Evolutionary conservation across 2,797 vertebrate genomes (phyloP), one percentile per base, ranked within the genome.

Genomic region (Acanthurus tractus): DNA sequence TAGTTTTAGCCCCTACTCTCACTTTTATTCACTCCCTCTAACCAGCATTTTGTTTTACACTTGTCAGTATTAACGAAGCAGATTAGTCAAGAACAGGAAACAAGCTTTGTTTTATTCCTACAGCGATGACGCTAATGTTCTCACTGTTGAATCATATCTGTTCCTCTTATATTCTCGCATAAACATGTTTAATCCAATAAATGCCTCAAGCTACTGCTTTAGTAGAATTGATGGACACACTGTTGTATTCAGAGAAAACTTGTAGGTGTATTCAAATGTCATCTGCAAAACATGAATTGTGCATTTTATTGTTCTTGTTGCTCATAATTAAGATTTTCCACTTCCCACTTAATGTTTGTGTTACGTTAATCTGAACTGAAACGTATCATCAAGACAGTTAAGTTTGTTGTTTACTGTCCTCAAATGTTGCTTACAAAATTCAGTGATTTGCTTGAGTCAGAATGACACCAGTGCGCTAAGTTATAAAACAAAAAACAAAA

Each of bases 31-130:
- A 25, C n/a, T 56, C 52, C 49, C 18, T 63, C 62, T 58, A 71
- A 61, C n/a, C 29, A 88, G 85, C 58, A 57, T 90, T 87, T 87
- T 81, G 84, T 83, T 61, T 68, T 89, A 86, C 72, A 83, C 78
- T 79, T 76, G 66, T 83, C 80, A 79, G 86, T 84, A 91, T 90
- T 90, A 73, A 93, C 86, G 78, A 87, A 70, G 70, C 70, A 84
- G 69, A 90, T 91, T 84, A 89, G 81, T 89, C 80, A 83, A 86
- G 87, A 80, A 92, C 88, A 63, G 70, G 78, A 76, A 79, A 81
- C 48, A 78, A 62, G 69, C 68, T 69, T 66, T 1, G n/a, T 71
- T 81, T 61, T 76, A 40, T 71, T 57, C 29, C 42, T 46, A 50
- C 25, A 69, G 20, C 45, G 15, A 53, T 64, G 68, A 46, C 45